Percentiles rank a stretch among this genome's conserved stretches.
phyloP scores from a whole-genome alignment of 1,140 invertebrate genomes.

The Zaprionus capensis region DNA sequence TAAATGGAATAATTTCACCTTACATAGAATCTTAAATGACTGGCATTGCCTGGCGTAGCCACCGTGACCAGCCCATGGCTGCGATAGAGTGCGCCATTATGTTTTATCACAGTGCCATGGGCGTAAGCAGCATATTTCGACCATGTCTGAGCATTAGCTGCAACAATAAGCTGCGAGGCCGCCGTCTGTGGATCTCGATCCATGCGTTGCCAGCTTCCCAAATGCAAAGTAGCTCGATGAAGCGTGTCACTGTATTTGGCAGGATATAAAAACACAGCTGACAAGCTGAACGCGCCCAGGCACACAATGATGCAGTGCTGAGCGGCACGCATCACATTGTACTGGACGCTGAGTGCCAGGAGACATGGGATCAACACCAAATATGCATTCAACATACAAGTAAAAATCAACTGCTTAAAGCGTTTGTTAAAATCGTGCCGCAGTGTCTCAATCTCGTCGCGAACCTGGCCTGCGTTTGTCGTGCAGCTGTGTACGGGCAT shows the following conservation, averaged over 20 bases:
- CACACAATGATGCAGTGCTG: constrained; percentile 93
- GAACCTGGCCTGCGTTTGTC: constrained; percentile 88
- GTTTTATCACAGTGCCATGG: constrained; percentile 91
- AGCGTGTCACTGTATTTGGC: constrained; percentile 93
- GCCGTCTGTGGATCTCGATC: constrained; percentile 63
- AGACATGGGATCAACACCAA: constrained; percentile 95
- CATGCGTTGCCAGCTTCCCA: constrained; percentile 93
- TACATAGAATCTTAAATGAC: constrained; percentile 94
- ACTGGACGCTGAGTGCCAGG: constrained; percentile 94
- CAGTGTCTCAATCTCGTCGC: constrained; percentile 93
- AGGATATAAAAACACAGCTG: constrained; percentile 90
- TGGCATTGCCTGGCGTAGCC: constrained; percentile 92
- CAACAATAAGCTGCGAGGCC: constrained; percentile 55
- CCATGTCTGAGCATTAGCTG: constrained; percentile 85
- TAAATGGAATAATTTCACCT: constrained; percentile 82
- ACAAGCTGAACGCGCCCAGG: constrained; percentile 92
- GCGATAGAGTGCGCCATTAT: constrained; percentile 91
- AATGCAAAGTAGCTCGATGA: constrained; percentile 94
- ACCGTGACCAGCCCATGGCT: constrained; percentile 90
- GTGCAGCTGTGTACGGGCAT: constrained; percentile 89
- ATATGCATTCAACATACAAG: constrained; percentile 94
- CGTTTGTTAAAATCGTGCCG: constrained; percentile 94
- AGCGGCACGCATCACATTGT: constrained; percentile 92
- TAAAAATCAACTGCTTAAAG: constrained; percentile 95
- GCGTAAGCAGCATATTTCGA: constrained; percentile 90